A percentile compares a stretch with the other conserved stretches of the same genome.
These are phyloP conservation scores for Harpalus rufipes DNA, from an alignment of 2,888 invertebrate species.

Conservation along the genomic window DNA sequence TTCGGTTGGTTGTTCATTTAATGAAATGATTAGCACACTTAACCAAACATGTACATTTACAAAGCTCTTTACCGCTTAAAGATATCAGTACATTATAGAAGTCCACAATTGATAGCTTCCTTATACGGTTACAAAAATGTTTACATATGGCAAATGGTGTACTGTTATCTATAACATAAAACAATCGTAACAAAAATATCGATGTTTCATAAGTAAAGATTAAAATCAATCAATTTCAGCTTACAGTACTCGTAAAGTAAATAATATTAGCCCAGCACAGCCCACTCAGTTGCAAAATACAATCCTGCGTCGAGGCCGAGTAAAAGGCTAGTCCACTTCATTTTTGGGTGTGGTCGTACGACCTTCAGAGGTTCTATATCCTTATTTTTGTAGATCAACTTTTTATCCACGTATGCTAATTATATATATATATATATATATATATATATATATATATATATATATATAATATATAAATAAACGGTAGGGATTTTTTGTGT, in stretches of 20 bases:
- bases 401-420: conserved; percentile 32
- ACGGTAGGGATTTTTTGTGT: conserved; percentile 8
- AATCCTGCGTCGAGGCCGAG: conserved; percentile 41
- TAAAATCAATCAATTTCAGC: conserved; percentile 47
- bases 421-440: too few relatives aligned
- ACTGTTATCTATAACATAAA: conserved; percentile 12
- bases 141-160: conserved; percentile 10
- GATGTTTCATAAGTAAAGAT: conserved; percentile 24
- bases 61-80: too few relatives aligned
- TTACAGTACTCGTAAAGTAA: conserved; percentile 5
- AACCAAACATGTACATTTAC: too few relatives aligned
- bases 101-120: neutral
- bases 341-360: conserved; percentile 50
- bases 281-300: conserved; percentile 51
- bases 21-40: too few relatives aligned
- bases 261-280: conserved; percentile 20
- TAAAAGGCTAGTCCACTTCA: conserved; percentile 52
- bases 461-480: too few relatives aligned
- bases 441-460: too few relatives aligned
- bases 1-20: too few relatives aligned
- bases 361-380: conserved; percentile 46
- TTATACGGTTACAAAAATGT: neutral
- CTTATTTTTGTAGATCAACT: conserved; percentile 55
- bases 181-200: conserved; percentile 16
- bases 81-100: too few relatives aligned